Evolutionary conservation across 2,888 invertebrate genomes (phyloP), one percentile per base, ranked within the genome.

Genomic region (Ommatoiulus sabulosus): DNA sequence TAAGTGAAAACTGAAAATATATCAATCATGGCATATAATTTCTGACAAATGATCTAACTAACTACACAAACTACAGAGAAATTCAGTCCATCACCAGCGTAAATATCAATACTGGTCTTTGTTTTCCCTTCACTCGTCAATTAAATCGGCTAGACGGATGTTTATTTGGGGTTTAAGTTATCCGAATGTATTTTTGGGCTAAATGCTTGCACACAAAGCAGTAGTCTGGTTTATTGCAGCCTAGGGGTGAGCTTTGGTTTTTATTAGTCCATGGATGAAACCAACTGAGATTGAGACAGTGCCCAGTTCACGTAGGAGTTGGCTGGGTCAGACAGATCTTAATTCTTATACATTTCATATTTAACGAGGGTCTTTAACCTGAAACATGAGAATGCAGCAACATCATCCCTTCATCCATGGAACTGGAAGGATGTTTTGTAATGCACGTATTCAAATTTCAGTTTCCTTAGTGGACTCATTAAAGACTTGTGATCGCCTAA

Each of bases 351-450:
- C 57, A 57, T 57, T 15, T 72, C 72, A 24, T 24, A 72, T 72
- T 72, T 72, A 72, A 72, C 72, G 72, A 72, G 72, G 72, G 72
- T 72, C 72, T 72, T 72, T 24, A 72, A 72, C 72, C 72, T 72
- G 72, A 24, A 72, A 72, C 24, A 3, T 24, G 72, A 72, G 72
- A 72, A 24, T 72, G 24, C 72, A 72, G 72, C 72, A 24, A 72
- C 20, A 0, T 72, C 72, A 24, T 72, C 24, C 72, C 24, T 72
- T 24, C 72, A n/a, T 63, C n/a, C 8, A 72, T 72, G 72, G 24
- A 72, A 24, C 0, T 72, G 24, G 0, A 72, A 72, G 20, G 2
- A 4, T 0, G 20, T 72, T 72, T 72, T 24, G 20, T 8, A 72
- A 72, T 20, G n/a, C 72, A 4, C 72, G 72, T 72, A 72, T 72